A percentile compares a stretch with the other conserved stretches of the same genome.
Conservation (phyloP, 2,797 vertebrate genomes). For the Muscicapa striata region DNA sequence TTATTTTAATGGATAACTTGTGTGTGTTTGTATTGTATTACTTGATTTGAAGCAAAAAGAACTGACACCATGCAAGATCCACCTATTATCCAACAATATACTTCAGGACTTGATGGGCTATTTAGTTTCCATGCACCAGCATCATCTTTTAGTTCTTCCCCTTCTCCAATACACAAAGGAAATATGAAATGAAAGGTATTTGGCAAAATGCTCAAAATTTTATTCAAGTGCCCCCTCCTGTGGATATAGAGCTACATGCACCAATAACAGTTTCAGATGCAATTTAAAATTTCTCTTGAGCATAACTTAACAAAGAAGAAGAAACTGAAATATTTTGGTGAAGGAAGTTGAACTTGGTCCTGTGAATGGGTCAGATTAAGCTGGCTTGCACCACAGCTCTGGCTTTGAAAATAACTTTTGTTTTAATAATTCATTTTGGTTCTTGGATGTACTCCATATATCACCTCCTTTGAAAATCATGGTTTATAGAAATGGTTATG, state of each 20-base stretch:
- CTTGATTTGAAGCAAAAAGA: background rate
- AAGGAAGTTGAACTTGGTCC: background rate
- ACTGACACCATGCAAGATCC: background rate
- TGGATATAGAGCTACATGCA: background rate
- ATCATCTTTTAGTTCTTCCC: background rate
- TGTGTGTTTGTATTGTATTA: background rate
- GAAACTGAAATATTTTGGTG: background rate
- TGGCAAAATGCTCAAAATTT: background rate
- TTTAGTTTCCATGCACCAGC: background rate
- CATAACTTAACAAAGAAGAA: background rate
- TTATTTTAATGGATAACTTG: background rate
- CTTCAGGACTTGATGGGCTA: background rate
- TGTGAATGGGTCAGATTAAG: background rate
- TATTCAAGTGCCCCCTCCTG: constrained; percentile 56
- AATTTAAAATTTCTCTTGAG: background rate
- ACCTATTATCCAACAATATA: background rate
- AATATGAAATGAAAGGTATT: background rate
- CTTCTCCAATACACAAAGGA: background rate
- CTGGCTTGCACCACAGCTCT: background rate
- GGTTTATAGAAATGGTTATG: background rate
- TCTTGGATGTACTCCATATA: background rate
- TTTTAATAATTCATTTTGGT: background rate
- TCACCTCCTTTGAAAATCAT: background rate
- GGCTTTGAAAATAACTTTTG: background rate
- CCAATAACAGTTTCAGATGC: background rate